phyloP scores from a whole-genome alignment of 2,888 invertebrate species.

The Hemaris fuciformis region DNA sequence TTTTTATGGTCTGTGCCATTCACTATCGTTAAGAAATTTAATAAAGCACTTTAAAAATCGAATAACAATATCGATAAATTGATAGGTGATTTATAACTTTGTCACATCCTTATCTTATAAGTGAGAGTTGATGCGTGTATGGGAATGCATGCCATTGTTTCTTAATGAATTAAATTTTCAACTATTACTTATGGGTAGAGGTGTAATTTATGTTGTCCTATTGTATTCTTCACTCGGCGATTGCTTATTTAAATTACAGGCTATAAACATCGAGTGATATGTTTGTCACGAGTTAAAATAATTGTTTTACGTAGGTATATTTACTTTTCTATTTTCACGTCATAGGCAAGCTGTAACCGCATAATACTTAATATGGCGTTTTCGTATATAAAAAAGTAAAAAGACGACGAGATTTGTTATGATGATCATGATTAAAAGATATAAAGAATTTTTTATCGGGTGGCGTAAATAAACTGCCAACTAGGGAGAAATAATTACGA shows the following conservation, averaged over 20 bases:
- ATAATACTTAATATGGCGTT: no score
- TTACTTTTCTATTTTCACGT: no score
- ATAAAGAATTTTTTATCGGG: no score
- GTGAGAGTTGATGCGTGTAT: neutral
- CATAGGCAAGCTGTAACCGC: no score
- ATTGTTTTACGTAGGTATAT: no score
- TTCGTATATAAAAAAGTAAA: no score
- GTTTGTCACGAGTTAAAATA: neutral
- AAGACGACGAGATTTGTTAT: no score
- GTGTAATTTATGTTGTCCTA: conserved; percentile 38
- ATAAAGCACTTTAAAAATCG: neutral
- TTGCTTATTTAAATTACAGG: conserved; percentile 32
- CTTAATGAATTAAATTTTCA: conserved; percentile 28
- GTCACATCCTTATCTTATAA: conserved; percentile 16
- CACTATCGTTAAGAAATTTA: neutral
- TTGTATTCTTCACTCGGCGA: conserved; percentile 23
- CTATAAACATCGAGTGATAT: conserved; percentile 12
- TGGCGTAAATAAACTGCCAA: no score
- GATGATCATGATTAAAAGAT: no score
- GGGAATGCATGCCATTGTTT: conserved; percentile 29
- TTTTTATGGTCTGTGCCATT: neutral
- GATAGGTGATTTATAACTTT: conserved; percentile 13
- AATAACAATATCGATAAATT: conserved; percentile 12
- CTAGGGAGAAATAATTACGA: no score
- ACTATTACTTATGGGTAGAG: conserved; percentile 38